These are phyloP conservation scores for Apotomis capreana DNA, from an alignment of 2,888 invertebrate species.

Conservation along the genomic window DNA sequence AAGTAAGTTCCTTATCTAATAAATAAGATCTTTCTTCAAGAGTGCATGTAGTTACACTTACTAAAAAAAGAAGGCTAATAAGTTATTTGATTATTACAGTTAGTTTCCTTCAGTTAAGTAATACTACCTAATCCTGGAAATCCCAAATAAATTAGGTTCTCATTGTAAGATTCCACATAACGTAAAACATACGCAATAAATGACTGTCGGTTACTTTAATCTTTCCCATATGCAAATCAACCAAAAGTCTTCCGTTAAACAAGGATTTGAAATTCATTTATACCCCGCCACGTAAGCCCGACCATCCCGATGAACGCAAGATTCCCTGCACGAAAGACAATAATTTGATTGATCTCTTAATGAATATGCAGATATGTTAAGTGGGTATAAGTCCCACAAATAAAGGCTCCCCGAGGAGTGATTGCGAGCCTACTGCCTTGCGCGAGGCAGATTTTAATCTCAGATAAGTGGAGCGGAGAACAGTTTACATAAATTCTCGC, in stretches of 20 bases:
- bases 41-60: too few relatives aligned
- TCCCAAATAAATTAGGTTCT: too few relatives aligned
- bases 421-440: slow-evolving; percentile 71
- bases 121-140: too few relatives aligned
- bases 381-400: slow-evolving; percentile 76
- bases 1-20: too few relatives aligned
- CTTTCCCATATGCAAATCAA: slow-evolving; percentile 28
- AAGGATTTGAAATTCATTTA: slow-evolving; percentile 34
- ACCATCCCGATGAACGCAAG: slow-evolving; percentile 47
- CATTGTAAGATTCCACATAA: background rate
- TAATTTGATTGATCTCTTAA: slow-evolving; percentile 80
- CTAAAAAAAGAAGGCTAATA: too few relatives aligned
- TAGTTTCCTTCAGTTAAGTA: too few relatives aligned
- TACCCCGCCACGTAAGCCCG: slow-evolving; percentile 32
- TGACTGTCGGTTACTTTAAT: slow-evolving; percentile 14
- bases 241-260: slow-evolving; percentile 22
- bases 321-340: slow-evolving; percentile 53
- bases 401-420: slow-evolving; percentile 77
- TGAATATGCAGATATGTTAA: slow-evolving; percentile 82
- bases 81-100: too few relatives aligned
- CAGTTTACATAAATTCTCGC: slow-evolving; percentile 82
- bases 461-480: slow-evolving; percentile 77
- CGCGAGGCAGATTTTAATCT: slow-evolving; percentile 79
- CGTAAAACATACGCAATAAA: slow-evolving; percentile 22
- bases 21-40: too few relatives aligned